A percentile compares a stretch with the other conserved stretches of the same genome.
Conservation (phyloP, 2,888 invertebrate genomes). For the Leptura quadrifasciata region DNA sequence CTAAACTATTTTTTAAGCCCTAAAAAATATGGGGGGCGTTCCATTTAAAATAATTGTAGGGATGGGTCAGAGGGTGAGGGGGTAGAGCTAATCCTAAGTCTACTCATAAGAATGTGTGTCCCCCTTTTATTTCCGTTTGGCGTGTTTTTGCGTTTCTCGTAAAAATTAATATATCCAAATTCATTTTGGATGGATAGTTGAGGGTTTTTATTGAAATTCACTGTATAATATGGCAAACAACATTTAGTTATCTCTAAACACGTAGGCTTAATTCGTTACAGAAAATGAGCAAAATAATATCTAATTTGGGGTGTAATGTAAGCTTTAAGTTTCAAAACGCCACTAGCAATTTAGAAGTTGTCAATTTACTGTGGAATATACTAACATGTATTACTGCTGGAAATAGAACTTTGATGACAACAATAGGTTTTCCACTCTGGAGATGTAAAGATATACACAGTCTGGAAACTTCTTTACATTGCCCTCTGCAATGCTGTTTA, state of each 20-base stretch:
- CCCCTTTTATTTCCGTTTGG: too few species aligned
- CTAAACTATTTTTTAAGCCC: too few species aligned
- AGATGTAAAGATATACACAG: background rate
- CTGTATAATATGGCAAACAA: background rate
- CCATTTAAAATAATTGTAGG: too few species aligned
- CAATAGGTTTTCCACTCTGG: slow-evolving; percentile 3
- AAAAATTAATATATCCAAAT: too few species aligned
- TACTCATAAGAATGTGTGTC: too few species aligned
- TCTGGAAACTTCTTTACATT: background rate
- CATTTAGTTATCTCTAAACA: background rate
- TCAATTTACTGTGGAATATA: background rate
- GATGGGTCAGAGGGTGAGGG: too few species aligned
- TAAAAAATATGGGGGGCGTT: too few species aligned
- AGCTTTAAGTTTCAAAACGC: slow-evolving; percentile 4
- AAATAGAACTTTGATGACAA: background rate
- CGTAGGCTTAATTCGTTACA: background rate
- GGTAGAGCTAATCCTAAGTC: too few species aligned
- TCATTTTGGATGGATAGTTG: too few species aligned
- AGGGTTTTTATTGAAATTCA: too few species aligned
- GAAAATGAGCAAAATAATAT: background rate
- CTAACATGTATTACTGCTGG: background rate
- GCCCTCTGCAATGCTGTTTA: too few species aligned
- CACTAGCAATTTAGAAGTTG: slow-evolving; percentile 1
- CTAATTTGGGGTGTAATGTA: background rate
- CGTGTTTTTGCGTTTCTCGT: too few species aligned